Evolutionary conservation across 2,888 invertebrate genomes (phyloP), one percentile per base, ranked within the genome.

Genomic region (Clusia tigrina): DNA sequence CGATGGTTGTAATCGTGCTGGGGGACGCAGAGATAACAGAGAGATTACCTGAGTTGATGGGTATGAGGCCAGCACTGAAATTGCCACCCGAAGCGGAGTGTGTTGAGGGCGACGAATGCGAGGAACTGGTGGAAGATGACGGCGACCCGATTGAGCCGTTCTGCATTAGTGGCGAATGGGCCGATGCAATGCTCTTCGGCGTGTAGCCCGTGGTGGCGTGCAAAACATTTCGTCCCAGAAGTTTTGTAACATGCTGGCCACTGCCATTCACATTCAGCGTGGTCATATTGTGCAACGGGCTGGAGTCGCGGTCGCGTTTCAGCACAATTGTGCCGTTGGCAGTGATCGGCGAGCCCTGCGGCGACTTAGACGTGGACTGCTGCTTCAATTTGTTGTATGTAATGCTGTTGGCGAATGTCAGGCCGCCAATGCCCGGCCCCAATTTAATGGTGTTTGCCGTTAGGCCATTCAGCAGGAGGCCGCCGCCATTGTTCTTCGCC

Each of bases 341-440:
- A 22, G 76, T 75, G 2, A 77, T 63, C 0, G 77, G 73, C 2
- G 77, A 62, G 25, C 75, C 71, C 20, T 70, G 75, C 32, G 76
- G 64, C 3, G 75, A 70, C 70, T 81, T 81, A 9, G 67, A 70
- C 10, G 66, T 68, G 2, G 76, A 67, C 51, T 79, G 78, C 46
- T 83, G 81, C 69, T 84, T 83, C 2, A 84, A 67, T 62, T 83
- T 84, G 58, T 82, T 81, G 64, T 83, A 84, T 0, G 83, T 80
- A 22, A 80, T 76, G 67, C 83, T 84, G 62, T 84, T 84, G 24
- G 82, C 83, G 70, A 84, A 83, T 12, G 84, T 83, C 24, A 84
- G 70, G 0, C 83, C 83, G 20, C 84, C 84, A 58, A 83, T 83
- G 17, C 83, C 84, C 0, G 83, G 81, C 2, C 80, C 83, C 56